A percentile compares a stretch with the other conserved stretches of the same genome.
Conservation (phyloP, 2,113 vertebrate species). For the Actenoides lindsayi region DNA sequence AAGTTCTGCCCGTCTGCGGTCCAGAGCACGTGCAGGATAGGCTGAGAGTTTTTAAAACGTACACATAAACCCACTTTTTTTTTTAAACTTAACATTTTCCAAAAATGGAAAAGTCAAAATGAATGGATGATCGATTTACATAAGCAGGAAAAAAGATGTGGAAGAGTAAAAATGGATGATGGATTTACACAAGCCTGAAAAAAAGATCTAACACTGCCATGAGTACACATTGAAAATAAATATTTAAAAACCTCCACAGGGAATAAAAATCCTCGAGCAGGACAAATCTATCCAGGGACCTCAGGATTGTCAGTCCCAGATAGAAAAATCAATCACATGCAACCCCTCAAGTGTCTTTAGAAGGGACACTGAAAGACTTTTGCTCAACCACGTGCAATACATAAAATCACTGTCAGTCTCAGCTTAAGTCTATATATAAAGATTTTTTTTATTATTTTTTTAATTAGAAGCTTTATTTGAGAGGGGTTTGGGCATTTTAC, state of each 20-base stretch:
- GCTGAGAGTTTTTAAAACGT: not conserved
- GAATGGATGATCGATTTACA: not conserved
- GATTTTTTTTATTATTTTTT: no score
- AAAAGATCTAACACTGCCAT: accelerated
- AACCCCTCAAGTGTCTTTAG: not conserved
- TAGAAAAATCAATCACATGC: not conserved
- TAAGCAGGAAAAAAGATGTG: not conserved
- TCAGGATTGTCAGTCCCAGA: not conserved
- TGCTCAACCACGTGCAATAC: not conserved
- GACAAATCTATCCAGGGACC: not conserved
- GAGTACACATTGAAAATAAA: not conserved
- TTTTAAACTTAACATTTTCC: accelerated
- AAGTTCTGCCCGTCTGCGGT: not conserved
- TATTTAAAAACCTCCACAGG: accelerated
- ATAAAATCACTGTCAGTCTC: not conserved
- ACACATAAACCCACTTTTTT: not conserved
- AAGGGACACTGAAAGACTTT: not conserved
- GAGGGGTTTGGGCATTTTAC: accelerated
- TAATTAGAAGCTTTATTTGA: not conserved
- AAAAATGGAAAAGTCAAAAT: not conserved
- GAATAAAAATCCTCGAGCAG: not conserved
- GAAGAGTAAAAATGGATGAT: no score
- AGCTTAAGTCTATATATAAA: not conserved
- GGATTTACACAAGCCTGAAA: not conserved
- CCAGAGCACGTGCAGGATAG: not conserved